A percentile compares a stretch with the other conserved stretches of the same genome.
Evolutionary conservation across 2,888 invertebrate species (phyloP).

Genomic region (Minunthozetes semirufus): DNA sequence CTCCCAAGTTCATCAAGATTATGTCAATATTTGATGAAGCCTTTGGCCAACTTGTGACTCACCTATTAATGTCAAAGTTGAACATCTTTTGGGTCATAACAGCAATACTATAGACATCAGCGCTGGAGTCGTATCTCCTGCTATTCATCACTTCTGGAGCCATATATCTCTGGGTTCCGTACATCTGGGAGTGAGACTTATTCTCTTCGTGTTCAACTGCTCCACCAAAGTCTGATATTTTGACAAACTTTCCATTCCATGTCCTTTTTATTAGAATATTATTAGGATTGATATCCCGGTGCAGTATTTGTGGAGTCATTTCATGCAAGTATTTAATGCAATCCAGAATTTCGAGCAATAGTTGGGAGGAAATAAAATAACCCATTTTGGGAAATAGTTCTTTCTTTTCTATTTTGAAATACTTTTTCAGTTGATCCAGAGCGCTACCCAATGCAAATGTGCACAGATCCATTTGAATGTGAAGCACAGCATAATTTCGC

Average conservation of each 20-base stretch:
- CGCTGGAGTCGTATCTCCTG: background rate
- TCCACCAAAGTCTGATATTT: background rate
- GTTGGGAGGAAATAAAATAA: background rate
- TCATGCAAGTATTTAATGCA: background rate
- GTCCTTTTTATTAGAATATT: background rate
- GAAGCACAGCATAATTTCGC: background rate
- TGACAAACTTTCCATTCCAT: background rate
- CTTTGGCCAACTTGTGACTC: too few relatives aligned
- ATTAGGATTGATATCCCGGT: background rate
- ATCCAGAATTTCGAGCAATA: background rate
- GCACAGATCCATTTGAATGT: background rate
- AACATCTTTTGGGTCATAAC: background rate
- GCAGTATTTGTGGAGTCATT: background rate
- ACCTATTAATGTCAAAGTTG: background rate
- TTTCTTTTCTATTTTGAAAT: background rate
- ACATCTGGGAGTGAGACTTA: background rate
- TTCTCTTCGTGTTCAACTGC: background rate
- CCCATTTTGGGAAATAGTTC: background rate
- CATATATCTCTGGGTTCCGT: background rate
- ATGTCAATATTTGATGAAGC: too few relatives aligned
- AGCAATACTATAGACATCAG: background rate
- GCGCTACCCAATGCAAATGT: background rate
- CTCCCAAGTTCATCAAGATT: too few relatives aligned
- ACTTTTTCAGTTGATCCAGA: background rate
- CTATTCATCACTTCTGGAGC: background rate